Conservation (phyloP, 2,797 vertebrate species). For the Danio tinwini region DNA sequence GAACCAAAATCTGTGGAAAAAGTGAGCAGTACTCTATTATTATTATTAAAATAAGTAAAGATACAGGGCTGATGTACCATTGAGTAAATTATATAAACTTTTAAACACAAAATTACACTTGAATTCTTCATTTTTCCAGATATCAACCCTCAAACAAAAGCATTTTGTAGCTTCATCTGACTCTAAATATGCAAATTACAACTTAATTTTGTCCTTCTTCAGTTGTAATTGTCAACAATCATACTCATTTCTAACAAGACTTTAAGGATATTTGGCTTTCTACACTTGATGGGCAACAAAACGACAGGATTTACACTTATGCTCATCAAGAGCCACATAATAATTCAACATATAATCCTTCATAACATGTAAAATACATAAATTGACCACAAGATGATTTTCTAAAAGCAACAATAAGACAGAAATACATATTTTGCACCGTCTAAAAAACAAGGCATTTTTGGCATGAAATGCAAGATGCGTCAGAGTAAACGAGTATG, state of each 20-base stretch:
- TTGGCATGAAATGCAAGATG: constrained; percentile 18
- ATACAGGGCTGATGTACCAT: neutral
- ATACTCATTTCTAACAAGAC: neutral
- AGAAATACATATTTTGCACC: neutral
- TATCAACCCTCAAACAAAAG: too few relatives aligned
- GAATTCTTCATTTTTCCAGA: neutral
- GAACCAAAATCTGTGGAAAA: neutral
- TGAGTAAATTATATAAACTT: constrained; percentile 18
- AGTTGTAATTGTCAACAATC: neutral
- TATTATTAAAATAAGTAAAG: neutral
- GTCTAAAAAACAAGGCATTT: neutral
- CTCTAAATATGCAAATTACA: constrained; percentile 4
- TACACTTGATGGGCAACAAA: neutral
- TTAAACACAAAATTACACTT: neutral
- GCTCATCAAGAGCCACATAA: constrained; percentile 35
- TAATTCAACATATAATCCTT: constrained; percentile 23
- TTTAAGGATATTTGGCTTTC: neutral
- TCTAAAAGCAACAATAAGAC: constrained; percentile 1
- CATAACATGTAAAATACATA: constrained; percentile 30
- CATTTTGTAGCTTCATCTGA: neutral
- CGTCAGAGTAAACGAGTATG: constrained; percentile 14
- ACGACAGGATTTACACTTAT: constrained; percentile 24
- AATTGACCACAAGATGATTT: constrained; percentile 5
- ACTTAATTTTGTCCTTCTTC: neutral
- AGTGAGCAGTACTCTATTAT: neutral